These are phyloP conservation scores for Polyommatus icarus DNA, from an alignment of 2,888 invertebrate genomes.

Conservation along the genomic window DNA sequence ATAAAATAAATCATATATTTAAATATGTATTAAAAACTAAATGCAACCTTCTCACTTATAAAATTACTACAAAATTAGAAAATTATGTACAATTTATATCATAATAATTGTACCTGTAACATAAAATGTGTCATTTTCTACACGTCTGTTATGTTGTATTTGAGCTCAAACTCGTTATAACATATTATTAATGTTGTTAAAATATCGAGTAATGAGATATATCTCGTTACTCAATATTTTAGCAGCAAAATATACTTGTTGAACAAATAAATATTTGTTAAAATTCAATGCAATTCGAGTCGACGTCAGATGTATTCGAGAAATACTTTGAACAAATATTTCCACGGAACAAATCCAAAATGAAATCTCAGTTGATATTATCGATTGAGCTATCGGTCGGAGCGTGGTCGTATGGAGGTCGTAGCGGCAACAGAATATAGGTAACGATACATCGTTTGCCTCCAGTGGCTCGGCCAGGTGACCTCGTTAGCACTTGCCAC, in stretches of 20 bases:
- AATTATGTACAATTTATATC: too few species aligned
- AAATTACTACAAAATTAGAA: too few species aligned
- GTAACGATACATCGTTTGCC: slow-evolving; percentile 14
- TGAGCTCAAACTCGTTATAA: too few species aligned
- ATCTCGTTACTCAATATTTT: neutral
- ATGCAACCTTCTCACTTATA: too few species aligned
- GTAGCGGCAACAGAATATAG: neutral
- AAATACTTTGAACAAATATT: slow-evolving; percentile 14
- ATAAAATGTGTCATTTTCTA: too few species aligned
- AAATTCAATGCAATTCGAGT: slow-evolving; percentile 1
- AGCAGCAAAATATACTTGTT: neutral
- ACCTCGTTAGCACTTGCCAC: slow-evolving; percentile 26
- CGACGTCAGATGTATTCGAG: neutral
- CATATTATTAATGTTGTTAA: too few species aligned
- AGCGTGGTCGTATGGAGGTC: neutral
- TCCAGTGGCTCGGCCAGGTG: slow-evolving; percentile 13
- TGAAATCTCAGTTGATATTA: slow-evolving; percentile 18
- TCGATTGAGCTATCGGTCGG: neutral
- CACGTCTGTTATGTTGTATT: too few species aligned
- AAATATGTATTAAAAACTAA: too few species aligned
- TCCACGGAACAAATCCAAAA: neutral
- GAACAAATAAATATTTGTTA: neutral
- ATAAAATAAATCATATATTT: too few species aligned
- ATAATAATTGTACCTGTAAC: too few species aligned
- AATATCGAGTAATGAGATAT: too few species aligned